Evolutionary conservation across 2,797 vertebrate genomes (phyloP).

Genomic region (Menidia menidia): DNA sequence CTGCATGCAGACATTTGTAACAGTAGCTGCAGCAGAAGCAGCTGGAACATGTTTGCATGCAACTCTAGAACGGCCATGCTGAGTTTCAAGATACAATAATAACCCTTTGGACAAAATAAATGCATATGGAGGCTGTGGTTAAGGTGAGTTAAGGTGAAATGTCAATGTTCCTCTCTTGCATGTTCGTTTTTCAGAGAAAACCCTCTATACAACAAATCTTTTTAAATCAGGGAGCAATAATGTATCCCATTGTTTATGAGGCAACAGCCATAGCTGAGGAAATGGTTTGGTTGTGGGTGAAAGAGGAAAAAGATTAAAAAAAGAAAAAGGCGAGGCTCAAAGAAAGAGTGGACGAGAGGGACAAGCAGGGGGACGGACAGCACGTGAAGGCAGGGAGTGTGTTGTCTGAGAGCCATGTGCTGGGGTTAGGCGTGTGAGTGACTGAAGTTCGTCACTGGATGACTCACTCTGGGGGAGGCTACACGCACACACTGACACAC

Average conservation of each 20-base stretch:
- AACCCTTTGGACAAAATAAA: not conserved
- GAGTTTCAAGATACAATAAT: not conserved
- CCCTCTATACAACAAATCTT: not conserved
- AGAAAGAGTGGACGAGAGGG: slow-evolving; percentile 20
- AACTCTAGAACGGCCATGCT: not conserved
- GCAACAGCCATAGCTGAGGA: slow-evolving; percentile 50
- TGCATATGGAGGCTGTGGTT: not conserved
- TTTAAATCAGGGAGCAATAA: slow-evolving; percentile 26
- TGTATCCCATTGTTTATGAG: slow-evolving; percentile 43
- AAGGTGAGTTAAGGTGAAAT: not conserved
- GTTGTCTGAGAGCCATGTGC: slow-evolving; percentile 79
- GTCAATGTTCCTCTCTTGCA: not conserved
- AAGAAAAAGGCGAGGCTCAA: slow-evolving; percentile 1
- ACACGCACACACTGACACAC: slow-evolving; percentile 1
- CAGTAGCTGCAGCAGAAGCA: slow-evolving; percentile 25
- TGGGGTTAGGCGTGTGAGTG: slow-evolving; percentile 60
- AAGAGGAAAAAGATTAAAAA: not conserved
- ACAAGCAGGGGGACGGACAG: slow-evolving; percentile 41
- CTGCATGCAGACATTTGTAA: slow-evolving; percentile 22
- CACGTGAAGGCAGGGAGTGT: slow-evolving; percentile 78
- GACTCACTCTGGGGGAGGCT: slow-evolving; percentile 68
- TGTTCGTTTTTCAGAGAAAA: slow-evolving; percentile 31
- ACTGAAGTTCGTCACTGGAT: slow-evolving; percentile 59
- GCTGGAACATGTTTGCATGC: slow-evolving; percentile 40
- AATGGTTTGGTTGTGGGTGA: slow-evolving; percentile 48